These are phyloP conservation scores for Sebastes trivittatus DNA, from an alignment of 2,797 vertebrate genomes.

Conservation along the genomic window DNA sequence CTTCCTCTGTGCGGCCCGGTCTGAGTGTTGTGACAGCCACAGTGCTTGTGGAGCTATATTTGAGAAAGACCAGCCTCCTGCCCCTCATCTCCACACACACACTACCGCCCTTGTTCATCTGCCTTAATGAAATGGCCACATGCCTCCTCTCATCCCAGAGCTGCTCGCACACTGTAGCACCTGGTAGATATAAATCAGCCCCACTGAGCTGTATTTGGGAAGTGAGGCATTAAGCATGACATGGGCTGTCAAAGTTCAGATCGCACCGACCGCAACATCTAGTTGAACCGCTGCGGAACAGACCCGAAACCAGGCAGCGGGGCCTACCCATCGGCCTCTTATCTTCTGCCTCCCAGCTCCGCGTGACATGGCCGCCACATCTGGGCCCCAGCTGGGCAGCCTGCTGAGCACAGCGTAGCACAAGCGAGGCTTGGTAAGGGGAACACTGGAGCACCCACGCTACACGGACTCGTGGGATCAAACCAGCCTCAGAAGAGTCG, in stretches of 20 bases:
- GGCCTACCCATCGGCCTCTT: conserved; percentile 65
- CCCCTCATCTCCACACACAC: conserved; percentile 65
- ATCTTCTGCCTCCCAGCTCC: conserved; percentile 75
- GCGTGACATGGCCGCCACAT: conserved; percentile 80
- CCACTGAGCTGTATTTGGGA: conserved; percentile 84
- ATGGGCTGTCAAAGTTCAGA: conserved; percentile 85
- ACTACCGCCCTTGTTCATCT: conserved; percentile 75
- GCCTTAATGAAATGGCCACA: conserved; percentile 81
- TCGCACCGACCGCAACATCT: conserved; percentile 83
- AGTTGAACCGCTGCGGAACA: conserved; percentile 78
- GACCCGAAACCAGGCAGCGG: conserved; percentile 62
- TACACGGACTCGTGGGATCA: conserved; percentile 37
- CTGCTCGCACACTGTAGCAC: conserved; percentile 78
- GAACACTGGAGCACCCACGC: conserved; percentile 40
- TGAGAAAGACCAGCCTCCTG: conserved; percentile 74
- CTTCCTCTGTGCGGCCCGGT: conserved; percentile 41
- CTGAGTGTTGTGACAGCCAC: conserved; percentile 70
- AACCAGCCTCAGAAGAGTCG: conserved; percentile 34
- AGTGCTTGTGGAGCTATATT: conserved; percentile 61
- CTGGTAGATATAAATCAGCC: conserved; percentile 89
- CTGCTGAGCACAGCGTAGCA: conserved; percentile 60
- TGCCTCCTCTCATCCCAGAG: conserved; percentile 72
- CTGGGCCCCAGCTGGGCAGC: conserved; percentile 75
- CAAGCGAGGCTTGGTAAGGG: conserved; percentile 32
- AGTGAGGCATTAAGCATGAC: conserved; percentile 88